These are phyloP conservation scores for Epinephelus moara DNA, from an alignment of 2,113 vertebrate genomes.

Conservation along the genomic window DNA sequence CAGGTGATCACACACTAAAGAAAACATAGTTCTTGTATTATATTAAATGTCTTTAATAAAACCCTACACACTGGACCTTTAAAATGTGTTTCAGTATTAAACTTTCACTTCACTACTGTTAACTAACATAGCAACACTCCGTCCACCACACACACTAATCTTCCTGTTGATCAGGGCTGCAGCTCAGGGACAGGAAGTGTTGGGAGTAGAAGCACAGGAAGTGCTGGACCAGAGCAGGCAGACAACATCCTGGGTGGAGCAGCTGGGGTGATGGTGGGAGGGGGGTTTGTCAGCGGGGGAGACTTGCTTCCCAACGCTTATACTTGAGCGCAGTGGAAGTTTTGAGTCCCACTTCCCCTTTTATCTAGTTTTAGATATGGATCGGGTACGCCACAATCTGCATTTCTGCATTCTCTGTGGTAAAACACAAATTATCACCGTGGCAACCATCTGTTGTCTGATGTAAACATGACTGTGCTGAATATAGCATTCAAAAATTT, in stretches of 20 bases:
- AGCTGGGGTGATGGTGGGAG: neutral
- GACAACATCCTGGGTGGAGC: slow-evolving; percentile 75
- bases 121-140: neutral
- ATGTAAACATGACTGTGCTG: too few relatives aligned
- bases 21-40: too few relatives aligned
- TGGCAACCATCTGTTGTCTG: neutral
- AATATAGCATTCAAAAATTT: neutral
- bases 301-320: slow-evolving; percentile 11
- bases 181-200: slow-evolving; percentile 73
- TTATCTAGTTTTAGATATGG: slow-evolving; percentile 30
- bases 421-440: slow-evolving; percentile 12
- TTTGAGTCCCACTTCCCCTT: slow-evolving; percentile 51
- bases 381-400: neutral
- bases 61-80: too few relatives aligned
- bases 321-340: neutral
- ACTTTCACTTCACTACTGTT: too few relatives aligned
- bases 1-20: too few relatives aligned
- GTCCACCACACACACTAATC: slow-evolving; percentile 38
- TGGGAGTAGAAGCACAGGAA: slow-evolving; percentile 77
- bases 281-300: neutral
- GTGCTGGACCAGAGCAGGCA: slow-evolving; percentile 56
- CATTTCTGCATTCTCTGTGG: neutral
- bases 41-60: too few relatives aligned
- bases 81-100: too few relatives aligned
- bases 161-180: slow-evolving; percentile 73